Evolutionary conservation across 2,888 invertebrate species (phyloP).

Genomic region (Sesamia inferens): DNA sequence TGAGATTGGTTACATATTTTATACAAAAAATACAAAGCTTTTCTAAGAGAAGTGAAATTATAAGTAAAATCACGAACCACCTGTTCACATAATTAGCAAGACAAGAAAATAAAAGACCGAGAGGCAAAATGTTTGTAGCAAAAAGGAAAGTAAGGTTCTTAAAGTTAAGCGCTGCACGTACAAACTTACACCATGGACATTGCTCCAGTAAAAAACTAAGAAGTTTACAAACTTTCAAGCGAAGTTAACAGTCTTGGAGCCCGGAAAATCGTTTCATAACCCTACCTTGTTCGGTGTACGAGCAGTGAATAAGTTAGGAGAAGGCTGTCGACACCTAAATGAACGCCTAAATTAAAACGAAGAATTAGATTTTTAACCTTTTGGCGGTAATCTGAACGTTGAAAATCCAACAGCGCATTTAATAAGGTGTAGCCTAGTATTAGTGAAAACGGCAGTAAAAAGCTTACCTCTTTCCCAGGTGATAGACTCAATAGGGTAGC

Average conservation of each 20-base stretch:
- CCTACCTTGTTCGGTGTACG: slow-evolving; percentile 44
- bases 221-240: slow-evolving; percentile 45
- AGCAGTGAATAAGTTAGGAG: slow-evolving; percentile 37
- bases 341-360: neutral
- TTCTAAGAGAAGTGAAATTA: neutral
- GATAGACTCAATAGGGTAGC: slow-evolving; percentile 96
- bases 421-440: neutral
- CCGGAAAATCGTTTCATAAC: slow-evolving; percentile 38
- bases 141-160: slow-evolving; percentile 24
- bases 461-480: slow-evolving; percentile 96
- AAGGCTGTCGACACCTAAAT: neutral
- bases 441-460: neutral
- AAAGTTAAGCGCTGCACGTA: slow-evolving; percentile 41
- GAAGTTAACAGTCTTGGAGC: slow-evolving; percentile 48
- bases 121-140: slow-evolving; percentile 14
- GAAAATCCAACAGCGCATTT: neutral
- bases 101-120: slow-evolving; percentile 20
- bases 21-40: neutral
- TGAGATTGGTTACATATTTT: neutral
- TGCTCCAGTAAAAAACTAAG: slow-evolving; percentile 38
- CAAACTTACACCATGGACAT: slow-evolving; percentile 42
- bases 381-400: neutral
- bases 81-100: slow-evolving; percentile 40
- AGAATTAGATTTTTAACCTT: neutral
- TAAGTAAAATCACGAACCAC: slow-evolving; percentile 28